A percentile compares a stretch with the other conserved stretches of the same genome.
Evolutionary conservation across 53 echinoderm and acorn worm genomes (phyloP).

Genomic region (Apostichopus leukothele): DNA sequence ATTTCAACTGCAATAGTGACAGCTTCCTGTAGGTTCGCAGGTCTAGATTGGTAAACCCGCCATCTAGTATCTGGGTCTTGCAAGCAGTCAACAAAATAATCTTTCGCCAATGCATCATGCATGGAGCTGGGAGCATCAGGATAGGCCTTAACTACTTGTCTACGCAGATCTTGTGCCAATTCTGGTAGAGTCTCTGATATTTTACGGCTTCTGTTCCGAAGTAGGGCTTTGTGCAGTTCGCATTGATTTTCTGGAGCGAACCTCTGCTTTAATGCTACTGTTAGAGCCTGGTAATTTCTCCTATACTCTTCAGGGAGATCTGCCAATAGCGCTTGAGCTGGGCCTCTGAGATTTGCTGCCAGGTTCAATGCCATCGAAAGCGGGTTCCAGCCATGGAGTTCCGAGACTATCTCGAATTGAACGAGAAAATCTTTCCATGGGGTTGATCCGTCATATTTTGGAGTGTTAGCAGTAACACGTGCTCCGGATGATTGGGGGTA

Average conservation of each 20-base stretch:
- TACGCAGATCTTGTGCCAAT: background rate
- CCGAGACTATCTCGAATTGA: background rate
- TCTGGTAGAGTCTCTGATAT: constrained; percentile 52
- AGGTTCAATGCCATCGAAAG: background rate
- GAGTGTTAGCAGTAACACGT: background rate
- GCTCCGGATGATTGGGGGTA: too few relatives aligned
- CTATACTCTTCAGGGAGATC: constrained; percentile 5
- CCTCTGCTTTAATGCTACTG: constrained; percentile 15
- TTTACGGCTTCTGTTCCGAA: constrained; percentile 31
- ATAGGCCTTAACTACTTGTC: background rate
- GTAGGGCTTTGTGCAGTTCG: constrained; percentile 50
- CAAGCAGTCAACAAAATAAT: background rate
- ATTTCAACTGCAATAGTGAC: constrained; percentile 48
- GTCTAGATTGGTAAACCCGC: constrained; percentile 24
- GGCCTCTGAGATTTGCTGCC: constrained; percentile 14
- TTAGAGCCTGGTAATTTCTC: background rate
- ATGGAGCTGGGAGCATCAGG: background rate
- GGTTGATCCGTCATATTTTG: background rate
- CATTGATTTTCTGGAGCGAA: constrained; percentile 9
- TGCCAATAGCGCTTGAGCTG: constrained; percentile 1
- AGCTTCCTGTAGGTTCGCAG: constrained; percentile 42
- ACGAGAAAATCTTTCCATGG: constrained; percentile 15
- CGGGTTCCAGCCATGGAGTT: background rate
- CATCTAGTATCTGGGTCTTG: background rate
- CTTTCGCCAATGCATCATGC: background rate